These are phyloP conservation scores for Ciona savignyi DNA, from an alignment of 23 tunicate species.

Conservation along the genomic window DNA sequence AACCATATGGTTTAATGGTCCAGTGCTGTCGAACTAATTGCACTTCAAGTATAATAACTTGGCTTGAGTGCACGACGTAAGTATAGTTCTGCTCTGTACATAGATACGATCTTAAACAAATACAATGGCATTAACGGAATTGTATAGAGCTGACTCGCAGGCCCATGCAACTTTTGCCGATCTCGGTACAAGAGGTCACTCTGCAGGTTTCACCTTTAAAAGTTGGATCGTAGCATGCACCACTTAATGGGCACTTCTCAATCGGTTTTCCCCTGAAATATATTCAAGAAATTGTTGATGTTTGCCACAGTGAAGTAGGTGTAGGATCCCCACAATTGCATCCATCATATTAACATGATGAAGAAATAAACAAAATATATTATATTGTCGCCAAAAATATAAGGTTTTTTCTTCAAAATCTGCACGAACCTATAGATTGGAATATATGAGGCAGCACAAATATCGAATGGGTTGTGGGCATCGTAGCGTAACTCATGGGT, in stretches of 20 bases:
- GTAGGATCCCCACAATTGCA: not conserved
- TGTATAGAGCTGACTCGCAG: conserved; percentile 83
- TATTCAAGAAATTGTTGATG: conserved; percentile 2
- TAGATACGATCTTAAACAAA: no score
- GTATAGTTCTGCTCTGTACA: not conserved
- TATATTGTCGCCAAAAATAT: not conserved
- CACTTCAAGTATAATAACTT: no score
- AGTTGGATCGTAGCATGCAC: conserved; percentile 71
- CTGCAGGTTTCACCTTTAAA: conserved; percentile 69
- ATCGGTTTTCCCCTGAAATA: conserved; percentile 92
- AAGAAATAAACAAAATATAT: not conserved
- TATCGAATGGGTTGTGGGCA: conserved; percentile 97
- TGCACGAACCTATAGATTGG: conserved; percentile 81
- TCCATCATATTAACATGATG: not conserved
- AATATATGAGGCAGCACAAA: conserved; percentile 83
- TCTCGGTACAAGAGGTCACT: conserved; percentile 73
- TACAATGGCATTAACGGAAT: conserved; percentile 43
- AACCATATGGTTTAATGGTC: no score
- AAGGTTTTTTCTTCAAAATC: not conserved
- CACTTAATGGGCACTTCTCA: conserved; percentile 89
- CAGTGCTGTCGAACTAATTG: no score
- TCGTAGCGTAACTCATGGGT: conserved; percentile 68
- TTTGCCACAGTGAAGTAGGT: not conserved
- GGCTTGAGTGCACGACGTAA: no score
- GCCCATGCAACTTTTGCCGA: conserved; percentile 84